Evolutionary conservation across 53 echinoderm and acorn worm genomes (phyloP).

Genomic region (Hippasteria phrygiana): DNA sequence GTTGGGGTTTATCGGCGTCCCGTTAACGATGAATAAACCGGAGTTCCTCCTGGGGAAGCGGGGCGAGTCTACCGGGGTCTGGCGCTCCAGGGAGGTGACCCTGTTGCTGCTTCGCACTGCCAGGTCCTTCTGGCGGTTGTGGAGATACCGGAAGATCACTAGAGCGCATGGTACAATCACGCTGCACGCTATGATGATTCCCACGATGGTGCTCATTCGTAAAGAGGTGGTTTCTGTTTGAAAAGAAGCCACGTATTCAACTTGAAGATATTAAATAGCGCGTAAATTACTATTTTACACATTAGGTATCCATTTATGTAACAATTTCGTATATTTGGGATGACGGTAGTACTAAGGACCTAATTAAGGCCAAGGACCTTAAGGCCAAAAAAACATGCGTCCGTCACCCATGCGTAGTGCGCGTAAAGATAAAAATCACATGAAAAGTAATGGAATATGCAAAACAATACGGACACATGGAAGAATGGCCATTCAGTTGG

Average conservation of each 20-base stretch:
- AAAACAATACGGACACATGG: too few species aligned
- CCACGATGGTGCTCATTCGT: slow-evolving; percentile 32
- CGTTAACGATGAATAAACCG: slow-evolving; percentile 37
- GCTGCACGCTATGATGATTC: slow-evolving; percentile 23
- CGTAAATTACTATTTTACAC: too few species aligned
- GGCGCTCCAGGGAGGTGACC: not conserved
- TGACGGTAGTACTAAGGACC: too few species aligned
- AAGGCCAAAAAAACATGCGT: too few species aligned
- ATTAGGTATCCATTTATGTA: too few species aligned
- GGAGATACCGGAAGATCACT: slow-evolving; percentile 13
- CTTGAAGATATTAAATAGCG: not conserved
- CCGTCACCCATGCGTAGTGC: too few species aligned
- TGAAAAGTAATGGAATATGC: too few species aligned
- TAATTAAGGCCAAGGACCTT: too few species aligned
- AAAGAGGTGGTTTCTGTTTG: not conserved
- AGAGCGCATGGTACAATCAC: not conserved
- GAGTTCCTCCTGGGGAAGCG: slow-evolving; percentile 24
- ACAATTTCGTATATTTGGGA: too few species aligned
- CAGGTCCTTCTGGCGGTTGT: slow-evolving; percentile 20
- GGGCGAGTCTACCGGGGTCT: not conserved
- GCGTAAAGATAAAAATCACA: too few species aligned
- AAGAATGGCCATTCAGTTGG: too few species aligned
- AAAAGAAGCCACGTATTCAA: not conserved
- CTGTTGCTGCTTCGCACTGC: not conserved
- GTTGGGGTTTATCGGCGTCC: slow-evolving; percentile 5